Evolutionary conservation across 2,797 vertebrate species (phyloP), one percentile per base, ranked within the genome.

Genomic region (Crax fasciolata): DNA sequence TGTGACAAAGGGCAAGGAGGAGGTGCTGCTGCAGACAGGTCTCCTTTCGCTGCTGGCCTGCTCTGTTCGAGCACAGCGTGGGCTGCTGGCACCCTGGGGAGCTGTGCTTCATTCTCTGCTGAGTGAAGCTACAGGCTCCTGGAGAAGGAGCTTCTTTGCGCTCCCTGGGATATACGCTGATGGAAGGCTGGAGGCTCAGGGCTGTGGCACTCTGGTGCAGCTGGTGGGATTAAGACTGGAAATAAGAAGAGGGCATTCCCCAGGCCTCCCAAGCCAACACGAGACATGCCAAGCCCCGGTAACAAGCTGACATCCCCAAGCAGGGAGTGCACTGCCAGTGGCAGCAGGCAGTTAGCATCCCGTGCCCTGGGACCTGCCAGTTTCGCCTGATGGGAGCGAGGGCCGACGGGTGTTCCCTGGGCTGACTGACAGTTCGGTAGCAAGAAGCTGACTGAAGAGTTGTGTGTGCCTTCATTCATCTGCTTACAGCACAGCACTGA

Each of bases 341-440:
- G 86, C 72, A 90, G 89, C 11, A 83, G 89, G 67, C 84, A 46
- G 65, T 49, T 74, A 90, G 65, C 61, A 9, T 63, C 68, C 59
- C 49, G 76, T 72, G 72, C 81, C 71, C 66, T 32, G 39, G 58
- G 87, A 86, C 73, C 72, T 91, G 92, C 89, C 90, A 92, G 19
- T 71, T 89, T 84, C 0, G 2, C 76, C 81, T 4, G 75, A 85
- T 66, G 48, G 48, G 75, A 95, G 65, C 51, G 78, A 93, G 89
- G 75, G 82, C 79, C 95, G 90, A 87, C 0, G 13, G 89, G 77
- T 86, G 43, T 51, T 88, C 79, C 28, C 51, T 44, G 24, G 75
- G 41, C 86, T 94, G 85, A 94, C 72, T 96, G 94, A 84, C 94
- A 95, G 83, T 38, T 91, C 66, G 62, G 78, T 24, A 73, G 81